Base-by-base conservation (phyloP, 1,140 invertebrate species). In the Rhopalosiphum padi region DNA sequence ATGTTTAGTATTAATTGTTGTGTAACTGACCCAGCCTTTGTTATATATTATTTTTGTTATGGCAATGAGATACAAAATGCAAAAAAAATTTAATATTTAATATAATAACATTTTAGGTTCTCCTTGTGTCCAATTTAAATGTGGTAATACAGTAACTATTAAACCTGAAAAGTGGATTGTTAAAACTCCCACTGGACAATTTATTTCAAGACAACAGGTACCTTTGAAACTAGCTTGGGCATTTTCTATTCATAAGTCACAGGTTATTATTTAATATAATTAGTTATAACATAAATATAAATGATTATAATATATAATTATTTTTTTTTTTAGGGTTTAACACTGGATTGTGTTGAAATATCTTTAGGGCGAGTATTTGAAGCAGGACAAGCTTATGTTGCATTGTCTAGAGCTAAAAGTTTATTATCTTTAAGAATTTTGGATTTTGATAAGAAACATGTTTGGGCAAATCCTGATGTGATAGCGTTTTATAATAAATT, bases 211-310 rank as follows among this genome's bases (percentile, higher is more conserved):
- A n/a, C 97, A 96, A 94, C 97, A 98, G 95, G 95, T 99, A 8
- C 99, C 99, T 0, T 95, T 99, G 0, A 98, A 98, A 95, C 95
- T 99, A 25, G 99, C 98, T 25, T 99, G 98, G 98, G 98, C 98
- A 2, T 99, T 99, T 95, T 99, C 98, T 6, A 99, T 99, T 94
- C 99, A 99, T 95, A 99, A 99, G 95, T 98, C 98, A 93, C 98
- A 96, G 95, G 96, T 96, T 94, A 91, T 91, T 41, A 35, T 91
- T 46, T 41, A 30, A 85, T 86, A 82, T 94, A n/a, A 53, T 68
- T 88, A 93, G 0, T 88, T 3, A 46, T 35, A 48, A 46, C 2
- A 85, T 23, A 51, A 55, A 60, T 37, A 88, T 85, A 41, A 48
- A 22, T n/a, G 35, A 41, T 68, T 11, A 11, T 46, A 46, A 22